phyloP scores from a whole-genome alignment of 2,888 invertebrate genomes.

The Tachina grossa region DNA sequence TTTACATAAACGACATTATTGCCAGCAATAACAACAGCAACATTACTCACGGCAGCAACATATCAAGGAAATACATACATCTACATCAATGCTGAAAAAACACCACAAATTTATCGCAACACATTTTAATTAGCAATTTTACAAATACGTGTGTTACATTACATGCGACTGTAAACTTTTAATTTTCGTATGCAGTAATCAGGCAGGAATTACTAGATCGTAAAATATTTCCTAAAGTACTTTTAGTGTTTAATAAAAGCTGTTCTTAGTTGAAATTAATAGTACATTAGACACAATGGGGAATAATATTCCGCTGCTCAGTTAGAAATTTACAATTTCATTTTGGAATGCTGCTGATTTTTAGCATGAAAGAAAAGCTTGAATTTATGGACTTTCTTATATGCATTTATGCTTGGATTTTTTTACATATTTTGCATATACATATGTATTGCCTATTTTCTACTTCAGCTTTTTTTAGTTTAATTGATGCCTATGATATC shows the following conservation, averaged over 20 bases:
- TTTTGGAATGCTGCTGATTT: too few relatives aligned
- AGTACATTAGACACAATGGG: not conserved
- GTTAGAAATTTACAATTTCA: too few relatives aligned
- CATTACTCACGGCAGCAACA: not conserved
- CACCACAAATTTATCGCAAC: not conserved
- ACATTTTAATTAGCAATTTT: conserved; percentile 62
- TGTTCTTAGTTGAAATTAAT: not conserved
- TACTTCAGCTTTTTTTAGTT: too few relatives aligned
- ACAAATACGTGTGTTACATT: not conserved
- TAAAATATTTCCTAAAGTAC: conserved; percentile 5
- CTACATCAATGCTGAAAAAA: too few relatives aligned
- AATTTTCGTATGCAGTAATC: not conserved
- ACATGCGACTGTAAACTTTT: conserved; percentile 4
- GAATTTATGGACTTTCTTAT: too few relatives aligned
- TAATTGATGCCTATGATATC: too few relatives aligned
- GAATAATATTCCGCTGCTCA: too few relatives aligned
- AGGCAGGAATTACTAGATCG: conserved; percentile 6
- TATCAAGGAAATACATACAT: not conserved
- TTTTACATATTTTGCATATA: too few relatives aligned
- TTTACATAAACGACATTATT: conserved; percentile 18
- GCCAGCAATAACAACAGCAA: not conserved
- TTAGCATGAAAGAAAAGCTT: too few relatives aligned
- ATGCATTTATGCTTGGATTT: too few relatives aligned
- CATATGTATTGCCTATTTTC: too few relatives aligned
- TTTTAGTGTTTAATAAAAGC: not conserved